Conservation (phyloP, 2,113 vertebrate genomes). For the Gorsachius goisagi region DNA sequence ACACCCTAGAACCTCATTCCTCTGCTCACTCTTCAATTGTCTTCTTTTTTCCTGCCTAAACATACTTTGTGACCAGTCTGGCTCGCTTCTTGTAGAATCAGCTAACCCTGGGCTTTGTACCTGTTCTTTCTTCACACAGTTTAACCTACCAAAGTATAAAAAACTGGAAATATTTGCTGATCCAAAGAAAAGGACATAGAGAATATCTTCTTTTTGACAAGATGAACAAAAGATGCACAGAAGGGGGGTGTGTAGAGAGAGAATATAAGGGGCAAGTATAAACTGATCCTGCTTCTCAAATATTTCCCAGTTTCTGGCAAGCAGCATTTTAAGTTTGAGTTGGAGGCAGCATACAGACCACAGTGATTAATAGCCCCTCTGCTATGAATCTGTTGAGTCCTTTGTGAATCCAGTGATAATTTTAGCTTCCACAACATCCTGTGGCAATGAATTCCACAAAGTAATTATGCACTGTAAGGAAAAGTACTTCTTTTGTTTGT, state of each 20-base stretch:
- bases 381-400: neutral
- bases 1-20: neutral
- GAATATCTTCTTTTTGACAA: neutral
- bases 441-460: slow-evolving; percentile 8
- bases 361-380: slow-evolving; percentile 7
- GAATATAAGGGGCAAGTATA: neutral
- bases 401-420: slow-evolving; percentile 44
- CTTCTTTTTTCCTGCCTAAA: neutral
- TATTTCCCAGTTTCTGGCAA: neutral
- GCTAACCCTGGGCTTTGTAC: neutral
- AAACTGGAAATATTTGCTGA: neutral
- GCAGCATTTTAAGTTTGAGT: neutral
- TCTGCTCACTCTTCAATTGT: neutral
- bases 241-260: neutral
- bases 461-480: neutral
- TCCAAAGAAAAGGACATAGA: neutral
- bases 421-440: slow-evolving; percentile 38
- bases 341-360: neutral
- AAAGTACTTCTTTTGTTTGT: neutral
- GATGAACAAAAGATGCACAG: neutral
- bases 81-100: neutral
- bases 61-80: neutral
- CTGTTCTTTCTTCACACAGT: neutral
- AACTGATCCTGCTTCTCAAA: neutral
- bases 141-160: neutral